Conservation (phyloP, 2,888 invertebrate species). For the Diaprepes abbreviatus region DNA sequence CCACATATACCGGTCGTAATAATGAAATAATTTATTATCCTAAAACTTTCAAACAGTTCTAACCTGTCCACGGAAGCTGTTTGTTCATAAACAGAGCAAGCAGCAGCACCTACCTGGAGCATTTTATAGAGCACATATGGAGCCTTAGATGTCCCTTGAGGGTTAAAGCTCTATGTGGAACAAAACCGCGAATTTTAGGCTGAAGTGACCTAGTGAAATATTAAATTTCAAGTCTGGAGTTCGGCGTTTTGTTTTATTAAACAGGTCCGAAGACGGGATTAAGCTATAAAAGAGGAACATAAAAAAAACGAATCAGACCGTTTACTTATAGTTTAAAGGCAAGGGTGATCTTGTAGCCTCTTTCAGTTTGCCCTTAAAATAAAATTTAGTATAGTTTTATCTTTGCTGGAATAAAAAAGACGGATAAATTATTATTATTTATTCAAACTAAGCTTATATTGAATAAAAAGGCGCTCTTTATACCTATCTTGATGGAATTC, state of each 20-base stretch:
- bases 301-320: not conserved
- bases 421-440: too few relatives aligned
- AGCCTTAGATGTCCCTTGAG: constrained; percentile 19
- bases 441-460: too few relatives aligned
- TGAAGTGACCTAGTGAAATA: constrained; percentile 35
- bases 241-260: constrained; percentile 21
- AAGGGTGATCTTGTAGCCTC: not conserved
- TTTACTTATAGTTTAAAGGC: not conserved
- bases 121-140: constrained; percentile 28
- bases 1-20: not conserved
- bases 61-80: constrained; percentile 13
- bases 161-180: constrained; percentile 17
- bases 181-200: constrained; percentile 27
- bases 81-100: constrained; percentile 5
- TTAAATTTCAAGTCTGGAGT: constrained; percentile 30
- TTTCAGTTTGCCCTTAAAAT: not conserved
- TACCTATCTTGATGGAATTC: too few relatives aligned
- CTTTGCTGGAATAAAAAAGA: too few relatives aligned
- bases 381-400: not conserved
- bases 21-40: constrained; percentile 26
- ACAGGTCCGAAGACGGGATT: constrained; percentile 3
- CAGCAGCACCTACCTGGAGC: constrained; percentile 13
- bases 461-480: too few relatives aligned
- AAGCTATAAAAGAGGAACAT: constrained; percentile 8
- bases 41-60: constrained; percentile 22